These are phyloP conservation scores for Columba livia DNA, from an alignment of 2,113 vertebrate genomes.

Conservation along the genomic window DNA sequence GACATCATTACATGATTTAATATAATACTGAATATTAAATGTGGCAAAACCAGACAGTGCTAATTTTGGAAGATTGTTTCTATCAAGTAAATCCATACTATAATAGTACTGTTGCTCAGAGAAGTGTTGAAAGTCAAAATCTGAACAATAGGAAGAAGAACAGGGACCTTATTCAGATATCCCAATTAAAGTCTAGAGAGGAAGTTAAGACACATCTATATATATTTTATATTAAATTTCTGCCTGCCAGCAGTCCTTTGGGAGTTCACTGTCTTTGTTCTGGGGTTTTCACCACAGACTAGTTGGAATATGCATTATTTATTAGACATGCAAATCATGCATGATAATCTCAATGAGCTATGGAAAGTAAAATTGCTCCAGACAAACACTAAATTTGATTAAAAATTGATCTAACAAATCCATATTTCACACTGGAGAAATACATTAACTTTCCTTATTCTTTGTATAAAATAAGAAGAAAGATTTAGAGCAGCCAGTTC, in stretches of 20 bases:
- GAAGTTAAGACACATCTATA: neutral
- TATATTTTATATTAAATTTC: neutral
- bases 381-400: neutral
- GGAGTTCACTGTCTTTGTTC: neutral
- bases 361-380: neutral
- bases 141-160: neutral
- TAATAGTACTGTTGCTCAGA: neutral
- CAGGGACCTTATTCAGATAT: neutral
- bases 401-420: neutral
- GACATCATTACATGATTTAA: neutral
- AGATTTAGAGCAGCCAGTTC: neutral
- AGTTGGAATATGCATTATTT: constrained; percentile 16
- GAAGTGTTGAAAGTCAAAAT: neutral
- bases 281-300: neutral
- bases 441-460: neutral
- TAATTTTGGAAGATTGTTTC: neutral
- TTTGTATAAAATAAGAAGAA: neutral
- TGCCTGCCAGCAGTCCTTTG: neutral
- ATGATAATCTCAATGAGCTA: neutral
- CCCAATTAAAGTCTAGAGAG: neutral
- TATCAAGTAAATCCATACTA: neutral
- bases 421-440: neutral
- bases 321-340: constrained; percentile 1
- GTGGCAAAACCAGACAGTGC: neutral
- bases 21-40: neutral